Conservation (phyloP, 2,113 vertebrate species). For the Aegithalos caudatus region DNA sequence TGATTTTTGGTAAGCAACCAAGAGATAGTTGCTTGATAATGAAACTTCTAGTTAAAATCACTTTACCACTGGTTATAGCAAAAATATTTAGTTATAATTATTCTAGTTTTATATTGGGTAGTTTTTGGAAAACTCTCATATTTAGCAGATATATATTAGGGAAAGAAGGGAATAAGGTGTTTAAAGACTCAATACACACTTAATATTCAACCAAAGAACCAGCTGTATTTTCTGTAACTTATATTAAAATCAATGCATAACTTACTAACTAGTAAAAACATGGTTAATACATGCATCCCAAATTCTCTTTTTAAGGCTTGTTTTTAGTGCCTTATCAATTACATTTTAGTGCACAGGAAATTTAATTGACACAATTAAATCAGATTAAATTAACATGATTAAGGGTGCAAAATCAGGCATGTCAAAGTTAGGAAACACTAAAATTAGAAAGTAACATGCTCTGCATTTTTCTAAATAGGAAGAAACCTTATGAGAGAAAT, state of each 20-base stretch:
- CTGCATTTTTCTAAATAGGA: background rate
- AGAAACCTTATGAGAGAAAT: background rate
- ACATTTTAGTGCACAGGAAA: background rate
- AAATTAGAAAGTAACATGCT: background rate
- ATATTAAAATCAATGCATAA: background rate
- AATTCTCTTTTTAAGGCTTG: background rate
- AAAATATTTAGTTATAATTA: background rate
- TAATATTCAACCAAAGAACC: background rate
- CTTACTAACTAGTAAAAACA: background rate
- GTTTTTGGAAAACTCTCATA: background rate
- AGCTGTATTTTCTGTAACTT: background rate
- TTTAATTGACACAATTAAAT: constrained; percentile 28
- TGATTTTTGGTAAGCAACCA: background rate
- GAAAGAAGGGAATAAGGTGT: background rate
- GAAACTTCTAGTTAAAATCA: background rate
- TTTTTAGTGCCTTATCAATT: background rate
- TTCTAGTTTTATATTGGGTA: background rate
- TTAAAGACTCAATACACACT: background rate
- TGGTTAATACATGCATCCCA: background rate
- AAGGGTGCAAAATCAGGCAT: constrained; percentile 4
- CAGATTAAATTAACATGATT: constrained; percentile 9
- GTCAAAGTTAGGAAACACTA: constrained; percentile 4
- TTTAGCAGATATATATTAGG: background rate
- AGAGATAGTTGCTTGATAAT: background rate
- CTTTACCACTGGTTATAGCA: background rate